Conservation (phyloP, 2,888 invertebrate species). For the Calephelis perditalis region DNA sequence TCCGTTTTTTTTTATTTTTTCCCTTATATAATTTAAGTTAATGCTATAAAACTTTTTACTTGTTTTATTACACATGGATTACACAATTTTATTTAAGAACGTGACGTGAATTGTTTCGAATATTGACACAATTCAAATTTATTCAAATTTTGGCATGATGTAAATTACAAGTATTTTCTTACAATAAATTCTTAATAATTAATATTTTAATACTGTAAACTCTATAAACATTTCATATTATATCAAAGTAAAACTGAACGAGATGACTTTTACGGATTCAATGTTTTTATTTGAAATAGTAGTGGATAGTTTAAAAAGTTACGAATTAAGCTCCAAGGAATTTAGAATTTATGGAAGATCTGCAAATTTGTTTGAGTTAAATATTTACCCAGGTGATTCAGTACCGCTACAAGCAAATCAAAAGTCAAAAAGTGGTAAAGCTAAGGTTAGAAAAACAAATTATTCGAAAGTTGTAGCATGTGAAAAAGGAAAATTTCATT, state of each 20-base stretch:
- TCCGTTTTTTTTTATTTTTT: no score
- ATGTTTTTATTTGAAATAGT: slow-evolving; percentile 59
- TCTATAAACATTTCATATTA: slow-evolving; percentile 22
- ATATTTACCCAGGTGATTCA: slow-evolving; percentile 40
- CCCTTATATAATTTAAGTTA: no score
- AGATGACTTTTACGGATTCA: slow-evolving; percentile 57
- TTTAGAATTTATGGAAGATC: slow-evolving; percentile 49
- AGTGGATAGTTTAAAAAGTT: slow-evolving; percentile 48
- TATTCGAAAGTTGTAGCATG: slow-evolving; percentile 19
- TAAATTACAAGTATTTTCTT: slow-evolving; percentile 42
- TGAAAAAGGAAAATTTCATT: slow-evolving; percentile 30
- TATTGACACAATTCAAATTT: slow-evolving; percentile 14
- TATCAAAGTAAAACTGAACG: slow-evolving; percentile 23
- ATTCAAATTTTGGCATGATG: slow-evolving; percentile 37
- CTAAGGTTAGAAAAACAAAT: slow-evolving; percentile 25
- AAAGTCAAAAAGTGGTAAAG: slow-evolving; percentile 34
- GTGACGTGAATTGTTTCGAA: slow-evolving; percentile 6
- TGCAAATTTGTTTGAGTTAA: slow-evolving; percentile 50
- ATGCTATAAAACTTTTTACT: no score
- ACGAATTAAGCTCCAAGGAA: slow-evolving; percentile 37
- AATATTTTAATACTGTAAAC: slow-evolving; percentile 27
- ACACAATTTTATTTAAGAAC: background rate
- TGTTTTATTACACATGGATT: no score
- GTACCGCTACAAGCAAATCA: slow-evolving; percentile 28
- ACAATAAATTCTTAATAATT: slow-evolving; percentile 21